Evolutionary conservation across 2,797 vertebrate species (phyloP).

Genomic region (Picus viridis): DNA sequence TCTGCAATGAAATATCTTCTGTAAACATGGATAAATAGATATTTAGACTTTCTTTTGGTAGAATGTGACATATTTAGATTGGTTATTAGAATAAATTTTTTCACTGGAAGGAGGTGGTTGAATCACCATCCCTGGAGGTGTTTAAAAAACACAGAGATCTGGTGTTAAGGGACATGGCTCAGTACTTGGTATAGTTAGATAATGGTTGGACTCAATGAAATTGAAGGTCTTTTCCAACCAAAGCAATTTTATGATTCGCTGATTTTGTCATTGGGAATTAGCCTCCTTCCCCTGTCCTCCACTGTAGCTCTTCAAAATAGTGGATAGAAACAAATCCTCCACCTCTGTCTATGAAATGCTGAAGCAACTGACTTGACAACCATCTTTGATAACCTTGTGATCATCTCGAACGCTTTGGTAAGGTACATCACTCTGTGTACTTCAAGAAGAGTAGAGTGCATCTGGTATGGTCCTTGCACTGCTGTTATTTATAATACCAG

Average conservation of each 20-base stretch:
- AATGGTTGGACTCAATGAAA: too few species aligned
- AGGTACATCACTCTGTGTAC: background rate
- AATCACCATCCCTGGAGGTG: too few species aligned
- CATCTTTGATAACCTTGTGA: background rate
- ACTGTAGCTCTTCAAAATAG: background rate
- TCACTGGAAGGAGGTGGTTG: too few species aligned
- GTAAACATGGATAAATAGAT: background rate
- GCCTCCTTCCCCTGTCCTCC: background rate
- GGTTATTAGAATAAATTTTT: too few species aligned
- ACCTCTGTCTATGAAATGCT: background rate
- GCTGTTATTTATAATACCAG: background rate
- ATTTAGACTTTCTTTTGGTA: background rate
- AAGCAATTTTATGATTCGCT: too few species aligned
- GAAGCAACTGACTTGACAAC: background rate
- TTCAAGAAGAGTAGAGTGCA: background rate
- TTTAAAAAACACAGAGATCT: too few species aligned
- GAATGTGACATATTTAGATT: background rate
- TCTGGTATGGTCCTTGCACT: background rate
- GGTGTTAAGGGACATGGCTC: too few species aligned
- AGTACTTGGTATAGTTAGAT: too few species aligned
- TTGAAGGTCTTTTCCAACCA: too few species aligned
- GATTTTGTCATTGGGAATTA: background rate
- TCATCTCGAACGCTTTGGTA: background rate
- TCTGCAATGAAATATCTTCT: background rate
- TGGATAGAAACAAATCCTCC: background rate